Conservation (phyloP, 1,140 invertebrate species). For the Drosophila grimshawi region DNA sequence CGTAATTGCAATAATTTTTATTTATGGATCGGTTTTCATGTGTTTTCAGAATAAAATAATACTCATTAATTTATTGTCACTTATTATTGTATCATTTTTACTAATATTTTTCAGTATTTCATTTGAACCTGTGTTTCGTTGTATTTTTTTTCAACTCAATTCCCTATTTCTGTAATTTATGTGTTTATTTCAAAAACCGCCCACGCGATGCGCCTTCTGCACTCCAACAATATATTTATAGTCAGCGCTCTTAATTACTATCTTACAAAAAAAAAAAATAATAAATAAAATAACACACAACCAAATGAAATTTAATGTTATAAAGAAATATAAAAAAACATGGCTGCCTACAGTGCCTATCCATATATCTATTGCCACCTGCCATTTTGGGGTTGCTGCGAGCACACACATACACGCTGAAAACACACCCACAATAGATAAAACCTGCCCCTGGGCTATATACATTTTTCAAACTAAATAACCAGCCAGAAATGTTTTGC, state of each 20-base stretch:
- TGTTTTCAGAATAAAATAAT: constrained; percentile 43
- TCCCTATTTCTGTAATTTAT: neutral
- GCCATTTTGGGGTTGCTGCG: constrained; percentile 74
- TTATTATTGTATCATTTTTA: constrained; percentile 4
- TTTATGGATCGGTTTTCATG: constrained; percentile 64
- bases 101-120: constrained; percentile 20
- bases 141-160: constrained; percentile 13
- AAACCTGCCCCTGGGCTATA: constrained; percentile 69
- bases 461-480: constrained; percentile 53
- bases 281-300: constrained; percentile 4
- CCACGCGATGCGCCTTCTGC: constrained; percentile 60
- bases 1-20: constrained; percentile 78
- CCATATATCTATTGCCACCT: constrained; percentile 72
- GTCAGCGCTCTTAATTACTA: constrained; percentile 56
- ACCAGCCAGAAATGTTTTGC: neutral
- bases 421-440: constrained; percentile 53
- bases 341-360: constrained; percentile 59
- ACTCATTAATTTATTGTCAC: neutral
- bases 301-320: constrained; percentile 54
- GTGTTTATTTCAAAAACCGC: constrained; percentile 19
- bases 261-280: constrained; percentile 31
- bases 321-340: constrained; percentile 49
- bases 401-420: constrained; percentile 16
- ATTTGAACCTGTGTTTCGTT: constrained; percentile 37
- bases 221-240: constrained; percentile 49